Conservation (phyloP, 2,113 vertebrate species). For the Sardina pilchardus region DNA sequence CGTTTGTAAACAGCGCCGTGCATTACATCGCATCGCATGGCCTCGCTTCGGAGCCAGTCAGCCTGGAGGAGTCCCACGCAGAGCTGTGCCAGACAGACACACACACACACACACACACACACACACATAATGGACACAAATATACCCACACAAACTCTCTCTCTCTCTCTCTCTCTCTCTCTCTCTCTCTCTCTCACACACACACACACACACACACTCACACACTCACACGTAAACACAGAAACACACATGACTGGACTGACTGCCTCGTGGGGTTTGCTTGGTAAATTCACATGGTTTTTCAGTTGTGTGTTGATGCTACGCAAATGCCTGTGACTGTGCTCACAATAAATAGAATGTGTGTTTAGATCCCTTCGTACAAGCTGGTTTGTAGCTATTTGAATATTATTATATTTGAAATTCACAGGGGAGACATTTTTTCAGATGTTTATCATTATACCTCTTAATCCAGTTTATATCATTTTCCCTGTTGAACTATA, state of each 20-base stretch:
- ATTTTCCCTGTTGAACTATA: not conserved
- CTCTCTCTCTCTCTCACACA: slow-evolving; percentile 3
- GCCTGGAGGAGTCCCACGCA: slow-evolving; percentile 55
- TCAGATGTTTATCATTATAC: slow-evolving; percentile 11
- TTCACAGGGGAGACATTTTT: slow-evolving; percentile 13
- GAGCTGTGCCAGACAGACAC: not conserved
- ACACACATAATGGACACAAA: not conserved
- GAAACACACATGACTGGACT: slow-evolving; percentile 18
- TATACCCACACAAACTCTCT: not conserved
- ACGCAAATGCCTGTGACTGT: not conserved
- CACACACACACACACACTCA: not conserved
- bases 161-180: not conserved
- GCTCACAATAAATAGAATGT: slow-evolving; percentile 34
- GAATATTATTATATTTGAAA: not conserved
- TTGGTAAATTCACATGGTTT: slow-evolving; percentile 55
- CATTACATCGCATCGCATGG: slow-evolving; percentile 9
- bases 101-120: slow-evolving; percentile 21
- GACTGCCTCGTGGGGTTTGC: slow-evolving; percentile 54
- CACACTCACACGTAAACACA: slow-evolving; percentile 10
- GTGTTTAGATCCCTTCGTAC: not conserved
- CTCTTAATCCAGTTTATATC: not conserved
- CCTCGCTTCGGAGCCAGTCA: not conserved
- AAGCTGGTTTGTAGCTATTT: slow-evolving; percentile 17
- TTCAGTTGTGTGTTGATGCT: slow-evolving; percentile 45
- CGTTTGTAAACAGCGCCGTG: slow-evolving; percentile 67